Conservation (phyloP, 2,797 vertebrate genomes). For the Hydrophis major region DNA sequence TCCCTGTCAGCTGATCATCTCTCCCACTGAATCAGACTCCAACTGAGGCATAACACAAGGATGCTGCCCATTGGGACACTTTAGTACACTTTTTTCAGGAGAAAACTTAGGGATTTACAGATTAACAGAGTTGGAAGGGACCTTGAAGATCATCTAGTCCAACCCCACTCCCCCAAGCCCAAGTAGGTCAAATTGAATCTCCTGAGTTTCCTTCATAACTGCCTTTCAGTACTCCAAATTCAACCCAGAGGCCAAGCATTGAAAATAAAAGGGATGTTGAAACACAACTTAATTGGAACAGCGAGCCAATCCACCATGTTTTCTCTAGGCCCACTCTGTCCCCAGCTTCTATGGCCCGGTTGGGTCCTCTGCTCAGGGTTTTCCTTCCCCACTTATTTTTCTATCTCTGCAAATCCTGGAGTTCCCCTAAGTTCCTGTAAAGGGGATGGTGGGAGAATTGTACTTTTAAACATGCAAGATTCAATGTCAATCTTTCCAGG, state of each 20-base stretch:
- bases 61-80: background rate
- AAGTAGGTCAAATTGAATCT: no score
- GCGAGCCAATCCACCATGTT: background rate
- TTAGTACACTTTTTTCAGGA: background rate
- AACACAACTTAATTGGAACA: background rate
- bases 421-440: background rate
- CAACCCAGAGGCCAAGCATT: background rate
- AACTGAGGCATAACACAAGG: no score
- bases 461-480: no score
- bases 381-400: background rate
- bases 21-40: no score
- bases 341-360: no score
- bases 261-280: background rate
- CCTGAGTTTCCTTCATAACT: background rate
- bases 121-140: no score
- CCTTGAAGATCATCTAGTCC: no score
- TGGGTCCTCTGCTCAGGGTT: background rate
- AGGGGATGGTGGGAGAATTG: no score
- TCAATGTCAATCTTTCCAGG: no score
- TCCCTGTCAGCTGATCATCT: no score
- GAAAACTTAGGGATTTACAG: background rate
- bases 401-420: background rate
- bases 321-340: background rate
- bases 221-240: background rate
- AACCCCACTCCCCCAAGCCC: no score